phyloP scores from a whole-genome alignment of 2,113 vertebrate genomes.

The Arizona elegans region DNA sequence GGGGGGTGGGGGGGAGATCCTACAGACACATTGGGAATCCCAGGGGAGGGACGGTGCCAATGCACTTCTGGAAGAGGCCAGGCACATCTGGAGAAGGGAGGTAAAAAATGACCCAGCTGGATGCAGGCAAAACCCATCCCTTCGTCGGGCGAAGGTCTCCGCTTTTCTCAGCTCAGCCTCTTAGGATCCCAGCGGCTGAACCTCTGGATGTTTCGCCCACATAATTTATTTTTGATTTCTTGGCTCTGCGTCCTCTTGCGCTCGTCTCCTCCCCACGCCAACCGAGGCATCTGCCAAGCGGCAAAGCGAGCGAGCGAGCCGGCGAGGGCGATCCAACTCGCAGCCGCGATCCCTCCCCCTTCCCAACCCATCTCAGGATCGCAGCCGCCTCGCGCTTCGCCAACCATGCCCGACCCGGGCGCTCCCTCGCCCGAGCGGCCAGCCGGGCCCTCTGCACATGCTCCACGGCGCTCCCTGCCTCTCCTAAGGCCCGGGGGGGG shows the following conservation, averaged over 20 bases:
- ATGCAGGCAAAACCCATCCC: no score
- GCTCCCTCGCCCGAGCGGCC: background rate
- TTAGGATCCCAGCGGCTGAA: background rate
- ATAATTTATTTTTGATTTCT: no score
- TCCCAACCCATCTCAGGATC: background rate
- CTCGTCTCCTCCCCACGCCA: background rate
- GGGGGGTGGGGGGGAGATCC: background rate
- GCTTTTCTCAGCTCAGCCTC: background rate
- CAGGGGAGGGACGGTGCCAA: background rate
- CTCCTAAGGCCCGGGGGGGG: background rate
- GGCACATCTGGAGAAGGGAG: background rate
- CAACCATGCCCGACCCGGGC: background rate
- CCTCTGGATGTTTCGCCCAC: background rate
- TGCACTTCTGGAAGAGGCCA: background rate
- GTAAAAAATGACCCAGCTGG: background rate
- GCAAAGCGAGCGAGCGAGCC: background rate
- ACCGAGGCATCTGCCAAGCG: background rate
- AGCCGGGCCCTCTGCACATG: conserved; percentile 1
- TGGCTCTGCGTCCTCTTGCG: background rate
- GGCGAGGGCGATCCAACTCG: no score
- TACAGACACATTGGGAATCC: background rate
- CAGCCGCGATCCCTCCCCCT: background rate
- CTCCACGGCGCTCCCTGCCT: background rate
- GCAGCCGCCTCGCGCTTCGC: background rate
- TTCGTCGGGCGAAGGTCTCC: background rate